A percentile compares a stretch with the other conserved stretches of the same genome.
phyloP scores from a whole-genome alignment of 1,140 invertebrate genomes.

The Drosophila santomea region DNA sequence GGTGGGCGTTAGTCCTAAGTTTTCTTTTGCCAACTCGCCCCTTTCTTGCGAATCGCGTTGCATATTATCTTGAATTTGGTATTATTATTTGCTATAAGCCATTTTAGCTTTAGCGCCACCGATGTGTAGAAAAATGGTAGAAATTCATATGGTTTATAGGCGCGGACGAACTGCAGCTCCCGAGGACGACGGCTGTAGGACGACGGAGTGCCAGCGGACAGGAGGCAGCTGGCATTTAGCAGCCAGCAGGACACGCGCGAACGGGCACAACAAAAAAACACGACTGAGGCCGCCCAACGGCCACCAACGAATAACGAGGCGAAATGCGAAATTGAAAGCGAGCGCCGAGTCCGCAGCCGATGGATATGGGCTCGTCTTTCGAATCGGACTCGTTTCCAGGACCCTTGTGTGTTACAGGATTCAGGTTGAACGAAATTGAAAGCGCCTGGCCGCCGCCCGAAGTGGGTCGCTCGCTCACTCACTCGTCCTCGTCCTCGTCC shows the following conservation, averaged over 20 bases:
- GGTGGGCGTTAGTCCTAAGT: conserved; percentile 56
- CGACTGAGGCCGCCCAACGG: conserved; percentile 80
- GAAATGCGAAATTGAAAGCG: conserved; percentile 80
- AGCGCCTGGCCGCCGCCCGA: conserved; percentile 52
- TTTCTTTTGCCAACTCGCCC: conserved; percentile 24
- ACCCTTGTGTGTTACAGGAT: conserved; percentile 14
- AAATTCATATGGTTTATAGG: conserved; percentile 51
- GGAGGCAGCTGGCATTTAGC: conserved; percentile 42
- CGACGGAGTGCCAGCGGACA: conserved; percentile 25
- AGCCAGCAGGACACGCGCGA: conserved; percentile 72
- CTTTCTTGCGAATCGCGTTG: conserved; percentile 23
- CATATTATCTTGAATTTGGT: conserved; percentile 22
- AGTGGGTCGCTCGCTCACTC: conserved; percentile 56
- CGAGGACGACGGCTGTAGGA: conserved; percentile 47
- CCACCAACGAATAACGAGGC: conserved; percentile 72
- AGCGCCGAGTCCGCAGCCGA: conserved; percentile 27
- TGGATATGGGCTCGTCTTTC: conserved; percentile 8
- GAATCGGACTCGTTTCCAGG: conserved; percentile 41
- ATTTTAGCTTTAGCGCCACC: background rate
- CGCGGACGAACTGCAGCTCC: conserved; percentile 62
- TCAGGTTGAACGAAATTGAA: conserved; percentile 79
- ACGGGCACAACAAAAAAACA: conserved; percentile 79
- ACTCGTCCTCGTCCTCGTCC: conserved; percentile 25
- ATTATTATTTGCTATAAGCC: conserved; percentile 10
- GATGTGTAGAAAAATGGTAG: conserved; percentile 67